A percentile compares a stretch with the other conserved stretches of the same genome.
Conservation (phyloP, 2,113 vertebrate genomes). For the Macrotis lagotis region DNA sequence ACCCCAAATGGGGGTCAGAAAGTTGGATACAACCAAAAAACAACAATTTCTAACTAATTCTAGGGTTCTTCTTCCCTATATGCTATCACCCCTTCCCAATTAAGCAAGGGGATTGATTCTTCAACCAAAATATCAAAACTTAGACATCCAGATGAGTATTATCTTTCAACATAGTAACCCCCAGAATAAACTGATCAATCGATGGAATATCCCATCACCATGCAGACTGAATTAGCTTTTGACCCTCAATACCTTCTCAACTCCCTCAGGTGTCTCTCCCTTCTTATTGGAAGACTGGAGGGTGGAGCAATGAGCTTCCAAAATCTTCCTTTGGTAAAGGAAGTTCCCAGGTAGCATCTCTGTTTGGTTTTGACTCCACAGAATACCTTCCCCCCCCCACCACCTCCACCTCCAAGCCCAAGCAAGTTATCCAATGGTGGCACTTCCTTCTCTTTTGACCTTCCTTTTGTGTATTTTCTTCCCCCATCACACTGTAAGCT, state of each 20-base stretch:
- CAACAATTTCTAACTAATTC: neutral
- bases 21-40: neutral
- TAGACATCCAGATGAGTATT: neutral
- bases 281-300: neutral
- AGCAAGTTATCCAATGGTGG: neutral
- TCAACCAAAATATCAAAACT: neutral
- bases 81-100: neutral
- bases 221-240: neutral
- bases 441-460: neutral
- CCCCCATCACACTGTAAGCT: neutral
- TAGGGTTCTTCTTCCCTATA: neutral
- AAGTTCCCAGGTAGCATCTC: neutral
- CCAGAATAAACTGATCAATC: neutral
- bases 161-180: conserved; percentile 32
- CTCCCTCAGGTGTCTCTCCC: neutral
- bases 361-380: neutral
- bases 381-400: neutral
- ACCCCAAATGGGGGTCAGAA: neutral
- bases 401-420: neutral
- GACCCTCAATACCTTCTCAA: neutral
- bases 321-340: neutral
- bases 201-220: neutral
- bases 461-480: neutral
- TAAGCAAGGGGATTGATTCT: neutral
- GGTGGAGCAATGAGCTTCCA: neutral